A percentile compares a stretch with the other conserved stretches of the same genome.
phyloP scores from a whole-genome alignment of 2,888 invertebrate species.

The Chalcis sispes region DNA sequence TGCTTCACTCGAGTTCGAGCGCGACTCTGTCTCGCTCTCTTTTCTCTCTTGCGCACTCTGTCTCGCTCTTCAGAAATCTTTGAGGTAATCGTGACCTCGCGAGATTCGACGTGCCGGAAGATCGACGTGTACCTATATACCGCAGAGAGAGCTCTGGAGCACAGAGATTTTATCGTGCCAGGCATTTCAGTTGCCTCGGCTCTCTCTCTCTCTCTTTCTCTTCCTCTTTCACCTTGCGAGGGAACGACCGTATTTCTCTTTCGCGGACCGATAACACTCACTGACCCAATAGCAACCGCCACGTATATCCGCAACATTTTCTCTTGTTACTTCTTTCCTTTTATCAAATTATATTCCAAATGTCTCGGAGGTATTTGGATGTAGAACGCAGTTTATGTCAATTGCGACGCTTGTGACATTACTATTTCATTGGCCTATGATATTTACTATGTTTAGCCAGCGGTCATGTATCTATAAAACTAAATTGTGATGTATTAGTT shows the following conservation, averaged over 20 bases:
- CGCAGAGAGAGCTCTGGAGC: background rate
- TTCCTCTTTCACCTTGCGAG: background rate
- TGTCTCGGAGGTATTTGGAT: background rate
- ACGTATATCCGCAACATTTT: conserved; percentile 1
- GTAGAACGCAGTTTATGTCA: too few species aligned
- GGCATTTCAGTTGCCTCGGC: background rate
- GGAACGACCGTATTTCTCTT: conserved; percentile 22
- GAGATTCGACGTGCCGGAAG: conserved; percentile 21
- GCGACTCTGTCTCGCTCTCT: background rate
- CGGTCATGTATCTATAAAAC: too few species aligned
- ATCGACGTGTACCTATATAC: conserved; percentile 19
- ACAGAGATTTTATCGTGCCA: conserved; percentile 26
- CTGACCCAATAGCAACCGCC: conserved; percentile 21
- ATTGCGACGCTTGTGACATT: too few species aligned
- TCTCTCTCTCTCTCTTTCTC: background rate
- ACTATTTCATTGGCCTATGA: too few species aligned
- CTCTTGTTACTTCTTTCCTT: background rate
- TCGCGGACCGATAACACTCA: conserved; percentile 19
- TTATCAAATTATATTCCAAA: background rate
- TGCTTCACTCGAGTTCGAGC: conserved; percentile 12
- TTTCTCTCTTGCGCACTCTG: conserved; percentile 17
- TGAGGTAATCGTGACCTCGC: conserved; percentile 34
- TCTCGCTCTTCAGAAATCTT: conserved; percentile 9
- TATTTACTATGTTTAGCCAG: too few species aligned
- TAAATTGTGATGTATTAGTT: too few species aligned